Evolutionary conservation across 1,140 invertebrate genomes (phyloP), one percentile per base, ranked within the genome.

Genomic region (Conus betulinus): DNA sequence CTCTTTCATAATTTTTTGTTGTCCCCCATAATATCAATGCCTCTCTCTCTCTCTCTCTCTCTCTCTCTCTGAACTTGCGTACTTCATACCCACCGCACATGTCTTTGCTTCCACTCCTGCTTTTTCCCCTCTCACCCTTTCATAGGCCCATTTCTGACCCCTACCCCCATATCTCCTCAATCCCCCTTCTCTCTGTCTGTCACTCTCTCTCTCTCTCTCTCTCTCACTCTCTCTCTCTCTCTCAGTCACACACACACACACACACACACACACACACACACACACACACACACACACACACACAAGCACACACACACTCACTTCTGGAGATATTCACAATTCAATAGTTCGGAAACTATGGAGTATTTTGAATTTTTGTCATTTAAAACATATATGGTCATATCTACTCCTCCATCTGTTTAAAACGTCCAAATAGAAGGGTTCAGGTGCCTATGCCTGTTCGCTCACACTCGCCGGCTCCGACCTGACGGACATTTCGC

Each of bases 231-330:
- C 3, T 17, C 15, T 17, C 63, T 17, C 63, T 17, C 15, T 2
- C 63, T 2, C 63, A 71, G 1, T 1, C 63, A 71, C 3, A 3
- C 15, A 71, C 63, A 71, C 63, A 71, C 63, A 71, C 63, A 71
- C 63, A 71, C 63, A 71, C 63, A 71, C 63, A 71, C 63, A 3
- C 63, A 3, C 63, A 1, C 63, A 71, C 63, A 71, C 63, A 71
- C 63, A 71, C 63, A 71, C 63, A 71, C 63, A 71, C 63, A 71
- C 63, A 71, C 63, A 71, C 63, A 71, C 63, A 71, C 63, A 71
- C 63, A 71, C 63, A 71, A n/a, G n/a, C 63, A 39, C 39, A 39
- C 39, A 0, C 39, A 39, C 39, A 0, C 39, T 1, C 39, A 39
- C 39, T 39, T 39, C 15, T 71, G 15, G n/a, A 71, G 63, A 71